Evolutionary conservation across 2,797 vertebrate species (phyloP), one percentile per base, ranked within the genome.

Genomic region (Borostomias antarcticus): DNA sequence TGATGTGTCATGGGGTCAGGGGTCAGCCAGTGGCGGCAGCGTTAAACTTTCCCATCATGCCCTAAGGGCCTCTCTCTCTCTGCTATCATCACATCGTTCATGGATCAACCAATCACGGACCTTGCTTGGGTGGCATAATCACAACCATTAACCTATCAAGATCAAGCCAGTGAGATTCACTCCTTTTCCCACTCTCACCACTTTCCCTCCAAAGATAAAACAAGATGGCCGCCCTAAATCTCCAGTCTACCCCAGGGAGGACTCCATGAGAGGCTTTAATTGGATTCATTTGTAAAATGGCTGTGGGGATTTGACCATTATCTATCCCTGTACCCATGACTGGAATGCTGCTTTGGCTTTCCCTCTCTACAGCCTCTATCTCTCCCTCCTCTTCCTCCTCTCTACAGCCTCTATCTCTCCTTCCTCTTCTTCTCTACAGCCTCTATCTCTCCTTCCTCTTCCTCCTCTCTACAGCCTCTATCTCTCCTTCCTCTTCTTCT

Each of bases 241-340:
- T 53, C 77, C 75, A 76, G 69, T 74, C 59, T 75, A 40, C 68
- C 62, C 74, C 32, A 70, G 65, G 79, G 72, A 86, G 88, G 81
- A 85, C 82, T 75, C 86, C 85, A 81, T 85, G 60, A 64, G 15
- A 25, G 40, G 35, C 56, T 79, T 71, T 90, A 88, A 89, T 92
- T 89, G 80, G 79, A 89, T 89, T 92, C 66, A 84, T 91, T 91
- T 90, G 80, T 85, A 76, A 89, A 91, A 88, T 88, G 83, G 76
- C 77, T 85, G 77, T 72, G 73, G 76, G 81, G 78, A 86, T 86
- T 85, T 83, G 76, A 74, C 76, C 76, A 88, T 89, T 91, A 92
- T 93, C 89, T 91, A 51, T 89, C 75, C 88, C 87, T 88, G 83
- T 84, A 91, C 91, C 91, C 90, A 90, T 93, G 91, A 92, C 91